Conservation (phyloP, 2,888 invertebrate genomes). For the Microplitis deprimator region DNA sequence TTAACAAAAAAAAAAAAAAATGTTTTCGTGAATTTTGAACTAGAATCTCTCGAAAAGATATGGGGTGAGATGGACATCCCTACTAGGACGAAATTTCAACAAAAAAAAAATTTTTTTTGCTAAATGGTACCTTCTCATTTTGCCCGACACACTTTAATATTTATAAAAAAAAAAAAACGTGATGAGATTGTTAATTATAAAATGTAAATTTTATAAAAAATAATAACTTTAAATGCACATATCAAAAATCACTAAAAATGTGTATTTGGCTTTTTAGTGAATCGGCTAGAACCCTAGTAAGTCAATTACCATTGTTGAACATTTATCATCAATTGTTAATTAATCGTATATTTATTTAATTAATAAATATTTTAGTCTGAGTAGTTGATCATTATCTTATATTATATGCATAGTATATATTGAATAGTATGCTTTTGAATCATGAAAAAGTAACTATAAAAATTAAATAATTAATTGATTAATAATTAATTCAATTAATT, state of each 20-base stretch:
- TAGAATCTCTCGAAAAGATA: no score
- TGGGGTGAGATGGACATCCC: no score
- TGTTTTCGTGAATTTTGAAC: no score
- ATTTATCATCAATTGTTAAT: slow-evolving; percentile 47
- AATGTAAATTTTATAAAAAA: slow-evolving; percentile 9
- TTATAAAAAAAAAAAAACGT: neutral
- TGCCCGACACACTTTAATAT: neutral
- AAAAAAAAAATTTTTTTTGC: no score
- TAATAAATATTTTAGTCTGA: neutral
- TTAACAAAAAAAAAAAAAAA: no score
- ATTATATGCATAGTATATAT: neutral
- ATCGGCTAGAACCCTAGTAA: slow-evolving; percentile 49
- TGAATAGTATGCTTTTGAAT: neutral
- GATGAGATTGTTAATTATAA: neutral
- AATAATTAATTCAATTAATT: neutral
- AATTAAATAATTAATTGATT: neutral
- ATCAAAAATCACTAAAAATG: slow-evolving; percentile 47
- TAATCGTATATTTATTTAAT: slow-evolving; percentile 38
- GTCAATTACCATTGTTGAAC: slow-evolving; percentile 49
- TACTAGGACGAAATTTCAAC: no score
- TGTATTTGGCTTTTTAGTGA: slow-evolving; percentile 42
- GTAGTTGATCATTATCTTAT: neutral
- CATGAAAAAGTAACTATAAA: neutral
- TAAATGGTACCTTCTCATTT: no score
- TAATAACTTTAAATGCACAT: slow-evolving; percentile 46